phyloP scores from a whole-genome alignment of 2,113 vertebrate genomes.

The Daubentonia madagascariensis region DNA sequence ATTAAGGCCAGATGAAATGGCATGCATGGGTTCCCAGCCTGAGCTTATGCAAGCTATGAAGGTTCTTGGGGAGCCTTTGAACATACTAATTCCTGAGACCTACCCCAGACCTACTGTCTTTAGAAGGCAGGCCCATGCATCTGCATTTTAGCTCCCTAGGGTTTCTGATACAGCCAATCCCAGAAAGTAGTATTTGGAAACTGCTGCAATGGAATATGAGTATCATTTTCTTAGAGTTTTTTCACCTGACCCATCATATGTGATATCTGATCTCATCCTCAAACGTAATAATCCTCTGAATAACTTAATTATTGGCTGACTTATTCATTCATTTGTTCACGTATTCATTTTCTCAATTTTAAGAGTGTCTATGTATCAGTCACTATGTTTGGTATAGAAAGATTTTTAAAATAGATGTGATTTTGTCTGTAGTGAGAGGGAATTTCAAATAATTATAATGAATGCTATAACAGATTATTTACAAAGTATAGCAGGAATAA shows the following conservation, averaged over 20 bases:
- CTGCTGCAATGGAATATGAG: neutral
- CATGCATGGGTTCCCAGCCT: fast-evolving
- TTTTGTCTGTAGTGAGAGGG: neutral
- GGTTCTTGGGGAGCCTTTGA: neutral
- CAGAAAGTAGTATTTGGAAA: neutral
- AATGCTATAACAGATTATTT: neutral
- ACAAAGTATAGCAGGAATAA: neutral
- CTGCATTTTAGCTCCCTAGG: neutral
- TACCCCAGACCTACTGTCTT: neutral
- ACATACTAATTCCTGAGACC: neutral
- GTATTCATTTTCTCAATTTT: neutral
- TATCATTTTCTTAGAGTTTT: neutral
- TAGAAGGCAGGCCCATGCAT: neutral
- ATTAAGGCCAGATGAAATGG: neutral
- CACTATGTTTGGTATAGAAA: neutral
- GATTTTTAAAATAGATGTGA: neutral
- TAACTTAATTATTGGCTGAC: neutral
- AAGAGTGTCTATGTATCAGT: neutral
- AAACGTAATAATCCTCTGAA: neutral
- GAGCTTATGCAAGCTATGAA: neutral
- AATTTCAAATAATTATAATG: neutral
- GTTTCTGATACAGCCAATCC: neutral
- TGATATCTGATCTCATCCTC: neutral
- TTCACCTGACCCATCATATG: neutral
- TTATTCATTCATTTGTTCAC: neutral